Evolutionary conservation across 2,113 vertebrate species (phyloP), one percentile per base, ranked within the genome.

Genomic region (Neogobius melanostomus): DNA sequence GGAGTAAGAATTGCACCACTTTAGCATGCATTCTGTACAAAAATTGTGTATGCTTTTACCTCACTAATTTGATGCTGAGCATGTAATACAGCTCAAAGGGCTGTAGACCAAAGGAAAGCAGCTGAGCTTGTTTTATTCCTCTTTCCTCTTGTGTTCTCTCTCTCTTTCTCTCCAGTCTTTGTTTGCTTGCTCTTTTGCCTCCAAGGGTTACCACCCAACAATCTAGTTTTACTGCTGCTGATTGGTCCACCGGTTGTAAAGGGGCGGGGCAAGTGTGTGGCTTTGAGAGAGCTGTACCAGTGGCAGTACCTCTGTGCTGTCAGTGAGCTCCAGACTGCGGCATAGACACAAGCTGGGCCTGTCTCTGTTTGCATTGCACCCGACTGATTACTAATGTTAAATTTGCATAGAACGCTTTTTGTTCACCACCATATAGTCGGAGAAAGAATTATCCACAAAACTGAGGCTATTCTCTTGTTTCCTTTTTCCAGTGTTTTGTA

Each of bases 201-300:
- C 0, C 9, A 80, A 75, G 68, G 80, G 86, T 91, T 87, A 83
- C 89, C 87, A 89, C 89, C 92, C 89, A 86, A 91, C 90, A 88
- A 90, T 90, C 87, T 89, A 83, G 87, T 84, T 75, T 50, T 16
- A 50, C 15, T 44, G 73, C 69, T 53, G 11, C 66, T 85, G 89
- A 93, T 92, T 93, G 93, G 93, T 81, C 69, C 74, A 8, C 28
- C 42, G 36, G 53, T 11, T 66, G 69, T 62, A 64, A 75, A 16
- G 53, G 80, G 90, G 77, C 74, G 81, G 80, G 69, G 42, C 42
- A 6, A 66, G 56, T 76, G 71, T 75, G 75, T 75, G 76, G 64
- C 79, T 88, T 28, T 74, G 75, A 72, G 83, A 73, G 80, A 72
- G 88, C 74, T 87, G 86, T 83, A 88, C 83, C 83, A 81, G 85